Conservation (phyloP, 2,888 invertebrate genomes). For the Osmoderma eremita region DNA sequence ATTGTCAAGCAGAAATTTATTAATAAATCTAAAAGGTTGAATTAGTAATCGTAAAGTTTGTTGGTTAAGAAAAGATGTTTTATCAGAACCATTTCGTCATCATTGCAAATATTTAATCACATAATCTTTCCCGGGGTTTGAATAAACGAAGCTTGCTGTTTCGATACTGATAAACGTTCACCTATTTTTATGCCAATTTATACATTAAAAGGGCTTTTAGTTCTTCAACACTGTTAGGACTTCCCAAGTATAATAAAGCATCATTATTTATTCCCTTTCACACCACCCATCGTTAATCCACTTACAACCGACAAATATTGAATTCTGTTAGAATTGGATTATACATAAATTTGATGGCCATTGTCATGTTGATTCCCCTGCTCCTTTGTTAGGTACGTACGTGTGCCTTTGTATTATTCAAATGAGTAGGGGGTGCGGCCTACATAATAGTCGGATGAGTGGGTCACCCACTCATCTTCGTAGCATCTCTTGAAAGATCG, state of each 20-base stretch:
- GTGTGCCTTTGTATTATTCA: no score
- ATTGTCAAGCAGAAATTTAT: no score
- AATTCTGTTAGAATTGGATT: slow-evolving; percentile 42
- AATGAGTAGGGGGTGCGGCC: slow-evolving; percentile 5
- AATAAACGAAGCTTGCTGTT: no score
- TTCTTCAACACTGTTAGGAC: background rate
- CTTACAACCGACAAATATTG: slow-evolving; percentile 41
- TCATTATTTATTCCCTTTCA: background rate
- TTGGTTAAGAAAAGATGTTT: no score
- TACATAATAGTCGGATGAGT: background rate
- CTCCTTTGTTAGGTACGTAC: background rate
- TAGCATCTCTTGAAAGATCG: background rate
- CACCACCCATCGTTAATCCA: slow-evolving; percentile 40
- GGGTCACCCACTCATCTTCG: background rate
- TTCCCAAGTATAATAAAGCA: no score
- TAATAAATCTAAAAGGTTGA: no score
- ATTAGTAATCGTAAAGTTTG: no score
- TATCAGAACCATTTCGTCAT: no score
- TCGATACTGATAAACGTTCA: no score
- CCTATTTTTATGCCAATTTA: no score
- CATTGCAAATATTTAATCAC: no score
- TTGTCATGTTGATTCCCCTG: slow-evolving; percentile 38
- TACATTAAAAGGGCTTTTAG: background rate
- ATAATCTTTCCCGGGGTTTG: no score
- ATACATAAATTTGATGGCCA: slow-evolving; percentile 38